These are phyloP conservation scores for Dicentrarchus labrax DNA, from an alignment of 2,113 vertebrate species.

Conservation along the genomic window DNA sequence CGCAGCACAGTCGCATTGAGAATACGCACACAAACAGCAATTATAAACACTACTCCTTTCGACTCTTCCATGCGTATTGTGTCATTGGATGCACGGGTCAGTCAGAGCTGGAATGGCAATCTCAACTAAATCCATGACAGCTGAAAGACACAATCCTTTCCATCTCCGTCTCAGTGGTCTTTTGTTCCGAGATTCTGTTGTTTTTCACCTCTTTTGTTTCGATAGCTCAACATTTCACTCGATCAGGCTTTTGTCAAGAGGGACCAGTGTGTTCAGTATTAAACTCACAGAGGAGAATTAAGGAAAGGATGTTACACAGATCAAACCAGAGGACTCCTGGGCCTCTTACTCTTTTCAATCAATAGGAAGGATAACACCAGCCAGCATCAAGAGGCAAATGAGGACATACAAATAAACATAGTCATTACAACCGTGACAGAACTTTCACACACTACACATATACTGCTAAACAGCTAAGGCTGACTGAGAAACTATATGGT, in stretches of 20 bases:
- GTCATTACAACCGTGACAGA: conserved; percentile 36
- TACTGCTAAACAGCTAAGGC: conserved; percentile 17
- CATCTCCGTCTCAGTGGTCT: conserved; percentile 33
- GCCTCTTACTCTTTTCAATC: conserved; percentile 67
- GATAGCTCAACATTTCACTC: conserved; percentile 61
- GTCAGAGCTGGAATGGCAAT: conserved; percentile 23
- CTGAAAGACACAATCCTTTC: conserved; percentile 47
- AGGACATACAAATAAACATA: conserved; percentile 67
- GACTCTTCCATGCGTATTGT: conserved; percentile 2
- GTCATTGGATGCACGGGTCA: conserved; percentile 45
- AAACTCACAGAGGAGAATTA: conserved; percentile 75
- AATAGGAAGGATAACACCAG: conserved; percentile 71
- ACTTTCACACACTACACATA: conserved; percentile 16
- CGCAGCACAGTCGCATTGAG: neutral
- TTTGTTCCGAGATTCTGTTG: conserved; percentile 57
- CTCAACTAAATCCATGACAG: conserved; percentile 50
- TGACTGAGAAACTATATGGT: conserved; percentile 38
- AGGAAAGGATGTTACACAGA: conserved; percentile 74
- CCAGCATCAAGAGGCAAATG: conserved; percentile 71
- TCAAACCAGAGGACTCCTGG: conserved; percentile 74
- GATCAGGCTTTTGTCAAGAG: conserved; percentile 68
- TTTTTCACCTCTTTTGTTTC: conserved; percentile 56
- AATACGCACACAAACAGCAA: conserved; percentile 22
- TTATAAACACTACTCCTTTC: conserved; percentile 18
- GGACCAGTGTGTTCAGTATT: conserved; percentile 59